A percentile compares a stretch with the other conserved stretches of the same genome.
Evolutionary conservation across 2,888 invertebrate species (phyloP).

Genomic region (Drosophila monieri): DNA sequence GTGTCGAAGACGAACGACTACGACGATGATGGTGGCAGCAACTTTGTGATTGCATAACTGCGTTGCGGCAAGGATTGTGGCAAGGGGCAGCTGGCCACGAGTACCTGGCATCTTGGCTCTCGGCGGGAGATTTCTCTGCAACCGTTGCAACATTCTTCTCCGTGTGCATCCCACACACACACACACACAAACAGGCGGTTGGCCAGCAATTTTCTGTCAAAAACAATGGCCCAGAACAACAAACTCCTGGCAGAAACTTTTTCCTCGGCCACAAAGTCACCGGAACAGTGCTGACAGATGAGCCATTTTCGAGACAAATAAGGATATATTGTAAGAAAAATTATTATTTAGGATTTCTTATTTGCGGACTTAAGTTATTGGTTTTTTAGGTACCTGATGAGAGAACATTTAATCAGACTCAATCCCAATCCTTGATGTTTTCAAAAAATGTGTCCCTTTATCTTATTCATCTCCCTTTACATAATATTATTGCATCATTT

Average conservation of each 20-base stretch:
- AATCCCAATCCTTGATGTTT: too few species aligned
- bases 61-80: conserved; percentile 15
- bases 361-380: not conserved
- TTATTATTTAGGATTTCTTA: not conserved
- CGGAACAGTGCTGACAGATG: conserved; percentile 15
- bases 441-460: too few species aligned
- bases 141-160: conserved; percentile 36
- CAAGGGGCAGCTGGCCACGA: not conserved
- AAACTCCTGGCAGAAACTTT: conserved; percentile 36
- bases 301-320: not conserved
- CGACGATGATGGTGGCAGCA: conserved; percentile 37
- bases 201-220: conserved; percentile 61
- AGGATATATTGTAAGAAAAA: not conserved
- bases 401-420: too few species aligned
- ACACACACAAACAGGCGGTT: conserved; percentile 29
- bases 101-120: conserved; percentile 33
- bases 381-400: not conserved
- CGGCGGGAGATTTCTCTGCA: conserved; percentile 47
- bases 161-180: conserved; percentile 17
- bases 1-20: conserved; percentile 48
- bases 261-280: conserved; percentile 57
- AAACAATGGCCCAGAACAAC: conserved; percentile 56
- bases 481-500: not conserved
- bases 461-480: not conserved
- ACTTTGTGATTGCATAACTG: conserved; percentile 74